Evolutionary conservation across 2,113 vertebrate species (phyloP).

Genomic region (Melanostigma gelatinosum): DNA sequence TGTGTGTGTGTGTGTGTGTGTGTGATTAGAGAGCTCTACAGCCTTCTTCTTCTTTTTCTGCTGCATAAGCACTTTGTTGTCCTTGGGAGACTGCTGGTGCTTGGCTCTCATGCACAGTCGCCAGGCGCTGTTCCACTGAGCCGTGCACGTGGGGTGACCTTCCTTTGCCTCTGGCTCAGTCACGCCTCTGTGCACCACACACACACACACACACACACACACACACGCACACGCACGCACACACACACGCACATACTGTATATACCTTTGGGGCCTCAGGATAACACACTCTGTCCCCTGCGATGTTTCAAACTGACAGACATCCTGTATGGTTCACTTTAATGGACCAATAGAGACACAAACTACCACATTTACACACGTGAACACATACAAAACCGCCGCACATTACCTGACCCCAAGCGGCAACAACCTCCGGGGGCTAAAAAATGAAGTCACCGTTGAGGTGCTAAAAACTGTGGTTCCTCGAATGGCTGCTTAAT

Average conservation of each 20-base stretch:
- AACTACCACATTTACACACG: conserved; percentile 54
- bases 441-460: background rate
- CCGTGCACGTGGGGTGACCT: conserved; percentile 79
- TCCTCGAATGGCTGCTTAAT: background rate
- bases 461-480: background rate
- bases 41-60: conserved; percentile 66
- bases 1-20: conserved; percentile 33
- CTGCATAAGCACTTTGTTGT: conserved; percentile 82
- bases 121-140: conserved; percentile 70
- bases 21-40: conserved; percentile 56
- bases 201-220: conserved; percentile 19
- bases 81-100: conserved; percentile 81
- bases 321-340: conserved; percentile 65
- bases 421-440: background rate
- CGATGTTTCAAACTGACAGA: conserved; percentile 68
- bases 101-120: conserved; percentile 70
- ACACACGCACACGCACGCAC: conserved; percentile 33
- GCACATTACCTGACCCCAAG: background rate
- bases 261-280: conserved; percentile 50
- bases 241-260: background rate
- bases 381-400: conserved; percentile 14
- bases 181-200: conserved; percentile 57
- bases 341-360: conserved; percentile 65
- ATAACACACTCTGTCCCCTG: conserved; percentile 65
- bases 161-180: conserved; percentile 74